phyloP scores from a whole-genome alignment of 2,113 vertebrate species.

The Halcyon malimbica region DNA sequence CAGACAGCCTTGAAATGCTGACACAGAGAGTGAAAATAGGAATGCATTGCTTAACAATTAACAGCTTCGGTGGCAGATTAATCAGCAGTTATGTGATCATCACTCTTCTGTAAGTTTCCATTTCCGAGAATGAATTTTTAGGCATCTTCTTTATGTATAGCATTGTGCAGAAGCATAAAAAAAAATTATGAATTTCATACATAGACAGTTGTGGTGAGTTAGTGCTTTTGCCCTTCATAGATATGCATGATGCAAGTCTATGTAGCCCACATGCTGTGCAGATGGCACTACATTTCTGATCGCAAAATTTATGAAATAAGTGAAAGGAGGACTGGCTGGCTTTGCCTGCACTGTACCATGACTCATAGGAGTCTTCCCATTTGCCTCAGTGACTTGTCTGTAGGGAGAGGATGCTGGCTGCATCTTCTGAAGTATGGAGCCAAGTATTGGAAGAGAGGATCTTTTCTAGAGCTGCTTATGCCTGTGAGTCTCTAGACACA shows the following conservation, averaged over 20 bases:
- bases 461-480: conserved; percentile 27
- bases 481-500: conserved; percentile 2
- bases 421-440: neutral
- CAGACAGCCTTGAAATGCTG: neutral
- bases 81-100: neutral
- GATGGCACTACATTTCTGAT: neutral
- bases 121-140: neutral
- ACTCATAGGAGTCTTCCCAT: conserved; percentile 24
- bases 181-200: neutral
- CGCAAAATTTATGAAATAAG: neutral
- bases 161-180: neutral
- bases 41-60: neutral
- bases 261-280: neutral
- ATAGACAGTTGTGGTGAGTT: neutral
- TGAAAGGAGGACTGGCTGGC: neutral
- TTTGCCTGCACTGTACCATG: neutral
- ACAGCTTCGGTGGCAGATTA: neutral
- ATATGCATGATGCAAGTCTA: neutral
- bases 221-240: neutral
- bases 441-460: conserved; percentile 28
- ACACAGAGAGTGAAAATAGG: neutral
- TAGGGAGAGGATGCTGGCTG: conserved; percentile 15
- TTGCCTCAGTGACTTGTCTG: neutral
- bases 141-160: neutral
- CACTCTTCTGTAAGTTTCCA: neutral